Base-by-base conservation (phyloP, 2,888 invertebrate genomes). In the Imbricaverruca yamaguchii region DNA sequence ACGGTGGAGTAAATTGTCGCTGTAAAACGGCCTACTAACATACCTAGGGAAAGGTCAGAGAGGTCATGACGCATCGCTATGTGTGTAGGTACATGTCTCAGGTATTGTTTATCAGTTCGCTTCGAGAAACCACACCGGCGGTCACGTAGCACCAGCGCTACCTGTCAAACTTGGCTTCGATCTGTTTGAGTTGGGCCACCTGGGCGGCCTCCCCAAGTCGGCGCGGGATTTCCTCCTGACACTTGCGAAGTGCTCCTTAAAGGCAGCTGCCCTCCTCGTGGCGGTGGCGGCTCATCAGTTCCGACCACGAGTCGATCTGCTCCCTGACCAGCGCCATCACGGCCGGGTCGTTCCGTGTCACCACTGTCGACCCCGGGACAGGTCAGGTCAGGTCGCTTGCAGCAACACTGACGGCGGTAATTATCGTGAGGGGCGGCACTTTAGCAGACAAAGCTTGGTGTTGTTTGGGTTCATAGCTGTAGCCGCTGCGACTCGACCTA, bases 281-380 rank as follows among this genome's bases (percentile, higher is more conserved):
- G 12, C 94, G 91, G 85, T 95, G 97, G 69, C 92, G 90, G 83
- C 93, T 92, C 85, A 94, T 93, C 90, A 98, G 91, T 85, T 94
- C 94, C 82, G 95, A 94, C 98, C 98, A 99, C 85, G 98, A 96
- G 21, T 91, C 89, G 11, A 97, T 96, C 89, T 99, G 98, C 84
- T 96, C 96, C 67, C 92, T 91, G 57, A 99, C 97, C 81, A 94
- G 92, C 85, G 95, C 92, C 0, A 83, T 83, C 79, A 84, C 83
- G 23, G 83, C 83, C 2, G 84, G 84, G 81, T 84, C 84, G 81
- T 84, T 83, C n/a, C 81, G 83, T 56, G 57, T 81, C 82, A 74
- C 81, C 80, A 13, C 63, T 80, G 61, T 3, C 39, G 39, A 39
- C 39, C 39, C 39, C 39, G 39, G n/a, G 13, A 9, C 9, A 23